A percentile compares a stretch with the other conserved stretches of the same genome.
Conservation (phyloP, 2,113 vertebrate species). For the human (Homo sapiens) region DNA sequence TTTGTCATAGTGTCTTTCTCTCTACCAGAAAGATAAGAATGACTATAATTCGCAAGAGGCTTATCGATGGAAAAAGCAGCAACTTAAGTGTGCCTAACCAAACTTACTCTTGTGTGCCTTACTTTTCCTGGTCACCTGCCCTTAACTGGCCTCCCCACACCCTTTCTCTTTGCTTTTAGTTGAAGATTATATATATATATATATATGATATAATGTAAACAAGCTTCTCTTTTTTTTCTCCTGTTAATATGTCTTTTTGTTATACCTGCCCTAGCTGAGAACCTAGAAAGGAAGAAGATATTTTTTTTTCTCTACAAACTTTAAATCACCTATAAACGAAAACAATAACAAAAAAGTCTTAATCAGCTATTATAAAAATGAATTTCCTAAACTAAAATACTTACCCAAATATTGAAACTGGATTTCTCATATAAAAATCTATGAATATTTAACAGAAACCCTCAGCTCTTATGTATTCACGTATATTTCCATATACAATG, state of each 20-base stretch:
- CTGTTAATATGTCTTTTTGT: neutral
- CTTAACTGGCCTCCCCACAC: too few relatives aligned
- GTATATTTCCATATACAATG: constrained; percentile 80
- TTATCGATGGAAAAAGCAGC: neutral
- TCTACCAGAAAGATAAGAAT: neutral
- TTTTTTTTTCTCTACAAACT: neutral
- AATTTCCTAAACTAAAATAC: constrained; percentile 79
- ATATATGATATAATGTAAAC: neutral
- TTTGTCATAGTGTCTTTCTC: neutral
- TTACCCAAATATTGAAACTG: constrained; percentile 71
- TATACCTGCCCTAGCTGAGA: neutral
- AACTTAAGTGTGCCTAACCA: neutral
- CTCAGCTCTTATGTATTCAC: constrained; percentile 77
- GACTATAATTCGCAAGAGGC: neutral
- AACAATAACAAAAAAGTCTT: constrained; percentile 31
- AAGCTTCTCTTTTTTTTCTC: neutral
- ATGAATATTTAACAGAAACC: constrained; percentile 82
- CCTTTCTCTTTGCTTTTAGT: neutral
- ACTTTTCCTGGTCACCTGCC: neutral
- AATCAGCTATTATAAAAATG: constrained; percentile 67
- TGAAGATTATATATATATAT: too few relatives aligned
- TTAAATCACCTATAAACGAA: constrained; percentile 33
- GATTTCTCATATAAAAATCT: constrained; percentile 64
- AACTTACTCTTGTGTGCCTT: neutral
- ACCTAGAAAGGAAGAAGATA: neutral